phyloP scores from a whole-genome alignment of 2,797 vertebrate genomes.

The Nannoperca australis region DNA sequence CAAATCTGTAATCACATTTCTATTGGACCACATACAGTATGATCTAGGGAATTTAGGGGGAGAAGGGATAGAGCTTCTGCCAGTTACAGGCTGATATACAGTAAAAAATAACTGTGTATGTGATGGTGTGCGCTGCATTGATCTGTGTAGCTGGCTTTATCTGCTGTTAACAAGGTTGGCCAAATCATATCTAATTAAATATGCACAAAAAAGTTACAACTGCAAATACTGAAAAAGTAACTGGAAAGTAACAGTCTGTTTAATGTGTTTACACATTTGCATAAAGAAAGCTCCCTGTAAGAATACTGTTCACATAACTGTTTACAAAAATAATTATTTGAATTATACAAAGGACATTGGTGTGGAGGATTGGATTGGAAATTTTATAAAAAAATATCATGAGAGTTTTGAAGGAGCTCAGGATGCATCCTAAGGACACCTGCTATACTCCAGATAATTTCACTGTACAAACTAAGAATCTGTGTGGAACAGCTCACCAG shows the following conservation, averaged over 20 bases:
- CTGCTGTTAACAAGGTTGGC: background rate
- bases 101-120: too few relatives aligned
- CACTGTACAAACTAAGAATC: background rate
- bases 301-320: background rate
- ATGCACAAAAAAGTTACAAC: background rate
- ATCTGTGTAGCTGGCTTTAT: background rate
- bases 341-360: background rate
- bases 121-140: background rate
- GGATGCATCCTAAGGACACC: background rate
- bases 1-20: too few relatives aligned
- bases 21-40: too few relatives aligned
- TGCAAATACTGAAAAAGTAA: background rate
- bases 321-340: background rate
- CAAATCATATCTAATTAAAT: background rate
- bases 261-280: slow-evolving; percentile 4
- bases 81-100: background rate
- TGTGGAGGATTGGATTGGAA: too few relatives aligned
- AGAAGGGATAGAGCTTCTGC: too few relatives aligned
- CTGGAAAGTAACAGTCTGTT: background rate
- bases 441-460: slow-evolving; percentile 1
- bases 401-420: background rate
- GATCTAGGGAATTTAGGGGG: too few relatives aligned
- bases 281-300: background rate
- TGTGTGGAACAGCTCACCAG: slow-evolving; percentile 9
- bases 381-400: background rate